Evolutionary conservation across 2,888 invertebrate genomes (phyloP), one percentile per base, ranked within the genome.

Genomic region (Margaritifera margaritifera): DNA sequence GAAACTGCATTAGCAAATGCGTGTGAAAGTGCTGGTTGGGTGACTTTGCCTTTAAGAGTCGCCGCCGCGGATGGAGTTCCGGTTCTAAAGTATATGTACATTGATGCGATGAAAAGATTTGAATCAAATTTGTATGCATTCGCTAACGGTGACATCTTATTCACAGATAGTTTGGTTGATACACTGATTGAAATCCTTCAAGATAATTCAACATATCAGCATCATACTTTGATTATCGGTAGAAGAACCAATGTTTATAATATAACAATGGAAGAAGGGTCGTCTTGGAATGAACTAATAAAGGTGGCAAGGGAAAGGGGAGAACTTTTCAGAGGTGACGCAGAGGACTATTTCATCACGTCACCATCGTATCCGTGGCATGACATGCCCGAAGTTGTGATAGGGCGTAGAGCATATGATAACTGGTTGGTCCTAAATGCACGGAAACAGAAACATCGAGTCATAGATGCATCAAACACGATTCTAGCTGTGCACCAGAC

Each of bases 331-430:
- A 64, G 59, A 6, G 68, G 64, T 3, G 63, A 74, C 51, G 78
- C 80, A 4, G 74, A 72, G 59, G 79, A 81, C 57, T 81, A 80
- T 66, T 81, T 81, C 59, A 75, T 81, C n/a, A 73, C 79, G 5
- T 70, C 74, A 22, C 61, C 54, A 50, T 64, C 64, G 25, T 81
- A 70, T 68, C 75, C 76, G 1, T 81, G 80, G 81, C 56, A 64
- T n/a, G 51, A 25, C 4, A 68, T 79, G n/a, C 81, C 81, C 2
- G 73, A 75, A 20, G 72, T 81, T 50, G 78, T 79, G 22, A 72
- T 80, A 19, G 79, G 80, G 4, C 69, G 78, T 19, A 58, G 65
- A 19, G 80, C 79, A 1, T 81, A 78, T 56, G 81, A 80, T 65
- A 79, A 79, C 66, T 80, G 78, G 77, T 66, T 80, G 15, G 78